A percentile compares a stretch with the other conserved stretches of the same genome.
phyloP scores from a whole-genome alignment of 1,140 invertebrate genomes.

The Hycleus phaleratus region DNA sequence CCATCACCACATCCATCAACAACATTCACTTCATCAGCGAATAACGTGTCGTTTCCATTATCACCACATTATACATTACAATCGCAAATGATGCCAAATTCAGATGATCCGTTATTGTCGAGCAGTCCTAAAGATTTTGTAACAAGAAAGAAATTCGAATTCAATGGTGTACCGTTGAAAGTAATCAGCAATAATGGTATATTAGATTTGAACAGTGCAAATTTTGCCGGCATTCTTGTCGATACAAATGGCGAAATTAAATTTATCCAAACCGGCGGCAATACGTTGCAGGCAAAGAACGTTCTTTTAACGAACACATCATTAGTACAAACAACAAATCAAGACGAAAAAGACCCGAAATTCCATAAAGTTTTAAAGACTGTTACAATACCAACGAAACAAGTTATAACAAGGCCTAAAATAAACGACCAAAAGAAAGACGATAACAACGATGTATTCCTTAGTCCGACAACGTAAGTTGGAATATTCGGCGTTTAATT shows the following conservation, averaged over 20 bases:
- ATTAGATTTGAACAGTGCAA: slow-evolving; percentile 49
- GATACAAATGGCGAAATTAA: slow-evolving; percentile 59
- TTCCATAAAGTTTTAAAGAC: slow-evolving; percentile 34
- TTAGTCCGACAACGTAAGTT: slow-evolving; percentile 59
- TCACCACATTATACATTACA: slow-evolving; percentile 52
- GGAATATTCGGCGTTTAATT: neutral
- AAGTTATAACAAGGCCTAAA: slow-evolving; percentile 38
- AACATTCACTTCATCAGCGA: slow-evolving; percentile 39
- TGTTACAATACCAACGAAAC: slow-evolving; percentile 25
- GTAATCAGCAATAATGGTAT: slow-evolving; percentile 55
- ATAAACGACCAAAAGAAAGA: slow-evolving; percentile 45
- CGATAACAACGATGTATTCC: slow-evolving; percentile 61
- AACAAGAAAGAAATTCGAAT: slow-evolving; percentile 54
- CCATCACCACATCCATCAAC: slow-evolving; percentile 47
- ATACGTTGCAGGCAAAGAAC: slow-evolving; percentile 40
- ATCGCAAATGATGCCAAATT: slow-evolving; percentile 75
- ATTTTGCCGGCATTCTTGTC: slow-evolving; percentile 53
- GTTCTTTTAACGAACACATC: slow-evolving; percentile 47
- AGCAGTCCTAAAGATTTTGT: slow-evolving; percentile 74
- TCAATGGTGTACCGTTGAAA: slow-evolving; percentile 49
- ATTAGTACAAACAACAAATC: slow-evolving; percentile 32
- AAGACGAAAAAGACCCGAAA: slow-evolving; percentile 29
- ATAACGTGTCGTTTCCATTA: slow-evolving; percentile 41
- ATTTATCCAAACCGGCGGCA: slow-evolving; percentile 47
- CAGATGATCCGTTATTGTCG: slow-evolving; percentile 72